phyloP scores from a whole-genome alignment of 2,797 vertebrate genomes.

The Limnodromus scolopaceus region DNA sequence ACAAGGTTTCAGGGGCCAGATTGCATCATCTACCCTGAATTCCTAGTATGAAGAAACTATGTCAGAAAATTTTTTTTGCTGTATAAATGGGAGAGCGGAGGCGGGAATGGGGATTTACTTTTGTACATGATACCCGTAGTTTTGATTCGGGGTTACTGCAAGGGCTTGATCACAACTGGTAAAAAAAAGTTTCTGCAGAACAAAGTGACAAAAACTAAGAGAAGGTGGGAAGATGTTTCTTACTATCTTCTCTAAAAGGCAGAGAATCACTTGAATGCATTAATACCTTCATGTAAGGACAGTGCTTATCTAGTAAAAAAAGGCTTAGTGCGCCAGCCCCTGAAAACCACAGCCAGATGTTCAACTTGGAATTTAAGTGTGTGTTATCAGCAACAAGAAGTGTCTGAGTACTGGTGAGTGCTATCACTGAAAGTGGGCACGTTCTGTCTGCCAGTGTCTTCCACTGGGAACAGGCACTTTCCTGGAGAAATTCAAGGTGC shows the following conservation, averaged over 20 bases:
- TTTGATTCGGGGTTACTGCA: not conserved
- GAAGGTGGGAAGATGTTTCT: not conserved
- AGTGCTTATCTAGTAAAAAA: not conserved
- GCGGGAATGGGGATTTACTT: not conserved
- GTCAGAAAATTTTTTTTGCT: not conserved
- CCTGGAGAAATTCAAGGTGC: conserved; percentile 29
- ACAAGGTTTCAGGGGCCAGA: not conserved
- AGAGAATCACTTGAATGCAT: not conserved
- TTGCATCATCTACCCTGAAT: not conserved
- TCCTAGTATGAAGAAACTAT: not conserved
- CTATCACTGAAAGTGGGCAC: not conserved
- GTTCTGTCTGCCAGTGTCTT: not conserved
- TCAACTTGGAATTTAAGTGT: not conserved
- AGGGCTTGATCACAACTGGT: not conserved
- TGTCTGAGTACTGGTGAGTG: not conserved
- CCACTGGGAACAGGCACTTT: not conserved
- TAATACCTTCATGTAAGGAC: not conserved
- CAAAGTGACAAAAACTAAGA: not conserved
- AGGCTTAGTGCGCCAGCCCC: not conserved
- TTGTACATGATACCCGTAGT: not conserved
- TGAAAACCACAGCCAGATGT: not conserved
- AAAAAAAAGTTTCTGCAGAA: not conserved
- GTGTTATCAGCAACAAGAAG: not conserved
- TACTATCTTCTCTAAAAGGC: not conserved
- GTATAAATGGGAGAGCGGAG: not conserved